Base-by-base conservation (phyloP, 2,113 vertebrate genomes). In the Dasyornis broadbenti region DNA sequence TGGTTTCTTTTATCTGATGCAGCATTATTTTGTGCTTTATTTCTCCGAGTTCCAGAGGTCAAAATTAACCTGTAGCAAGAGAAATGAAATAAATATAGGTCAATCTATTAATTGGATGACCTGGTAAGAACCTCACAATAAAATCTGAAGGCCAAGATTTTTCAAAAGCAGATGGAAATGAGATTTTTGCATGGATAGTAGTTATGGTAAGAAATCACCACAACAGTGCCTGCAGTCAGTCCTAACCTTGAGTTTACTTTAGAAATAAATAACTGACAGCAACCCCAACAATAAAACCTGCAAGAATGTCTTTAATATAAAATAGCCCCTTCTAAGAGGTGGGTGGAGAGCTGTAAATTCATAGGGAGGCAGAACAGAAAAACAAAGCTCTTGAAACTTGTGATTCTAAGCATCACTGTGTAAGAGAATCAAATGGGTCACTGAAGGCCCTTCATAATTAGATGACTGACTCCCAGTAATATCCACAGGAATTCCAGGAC, bases 221-320 rank as follows among this genome's bases (percentile, higher is more conserved):
- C 61, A 94, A 78, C 40, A 53, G 52, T 66, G 39, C 86, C 73
- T 57, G 33, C 71, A 97, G 94, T 96, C 95, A 91, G 76, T 80
- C 96, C 90, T 96, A 97, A 96, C 87, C 92, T 94, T 70, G 89
- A 94, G 69, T 95, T 96, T 97, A 86, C 78, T 92, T 79, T 42
- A 91, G 66, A 83, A 95, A 95, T 92, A 95, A 95, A 92, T 79
- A 95, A 88, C 52, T 86, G 86, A 86, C 72, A 95, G 84, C 64
- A 91, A 97, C 52, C 49, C 40, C 35, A 93, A 96, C 79, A 93
- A 95, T 91, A 92, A 95, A 56, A 84, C 35, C 31, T 69, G 88
- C 72, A 60, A 80, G 13, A 84, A 95, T 73, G 17, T 85, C 65
- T 96, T 90, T 71, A 86, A 61, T 47, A 69, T 72, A 86, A 96